These are phyloP conservation scores for Helicoverpa zea DNA, from an alignment of 1,140 invertebrate species.

Conservation along the genomic window DNA sequence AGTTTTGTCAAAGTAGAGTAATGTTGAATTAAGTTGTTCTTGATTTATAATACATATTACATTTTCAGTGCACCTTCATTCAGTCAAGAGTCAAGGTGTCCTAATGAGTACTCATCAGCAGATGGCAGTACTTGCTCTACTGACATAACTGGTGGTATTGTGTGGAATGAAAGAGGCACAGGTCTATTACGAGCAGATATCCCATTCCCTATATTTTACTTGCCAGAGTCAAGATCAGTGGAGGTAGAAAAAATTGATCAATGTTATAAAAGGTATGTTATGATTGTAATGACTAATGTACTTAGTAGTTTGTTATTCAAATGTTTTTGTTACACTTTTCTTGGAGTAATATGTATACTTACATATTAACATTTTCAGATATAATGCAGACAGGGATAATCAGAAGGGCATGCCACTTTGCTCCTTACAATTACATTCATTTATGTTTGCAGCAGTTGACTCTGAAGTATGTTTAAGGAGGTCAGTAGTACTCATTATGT, in stretches of 20 bases:
- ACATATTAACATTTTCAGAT: slow-evolving; percentile 75
- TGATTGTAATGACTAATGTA: neutral
- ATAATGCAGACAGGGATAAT: slow-evolving; percentile 87
- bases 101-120: slow-evolving; percentile 91
- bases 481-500: slow-evolving; percentile 58
- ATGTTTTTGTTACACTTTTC: too few relatives aligned
- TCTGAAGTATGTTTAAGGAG: slow-evolving; percentile 93
- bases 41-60: slow-evolving; percentile 13
- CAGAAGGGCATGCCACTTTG: slow-evolving; percentile 92
- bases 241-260: slow-evolving; percentile 88
- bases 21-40: neutral
- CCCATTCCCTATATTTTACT: slow-evolving; percentile 94
- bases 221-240: slow-evolving; percentile 86
- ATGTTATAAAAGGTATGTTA: slow-evolving; percentile 86
- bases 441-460: slow-evolving; percentile 96
- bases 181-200: slow-evolving; percentile 92
- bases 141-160: slow-evolving; percentile 68
- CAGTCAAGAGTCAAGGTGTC: slow-evolving; percentile 94
- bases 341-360: too few relatives aligned
- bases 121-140: slow-evolving; percentile 77
- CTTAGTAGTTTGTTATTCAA: too few relatives aligned
- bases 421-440: slow-evolving; percentile 93
- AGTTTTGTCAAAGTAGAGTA: neutral
- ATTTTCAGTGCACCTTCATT: slow-evolving; percentile 82
- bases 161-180: slow-evolving; percentile 94